Base-by-base conservation (phyloP, 1,140 invertebrate species). In the Zophobas atratus region DNA sequence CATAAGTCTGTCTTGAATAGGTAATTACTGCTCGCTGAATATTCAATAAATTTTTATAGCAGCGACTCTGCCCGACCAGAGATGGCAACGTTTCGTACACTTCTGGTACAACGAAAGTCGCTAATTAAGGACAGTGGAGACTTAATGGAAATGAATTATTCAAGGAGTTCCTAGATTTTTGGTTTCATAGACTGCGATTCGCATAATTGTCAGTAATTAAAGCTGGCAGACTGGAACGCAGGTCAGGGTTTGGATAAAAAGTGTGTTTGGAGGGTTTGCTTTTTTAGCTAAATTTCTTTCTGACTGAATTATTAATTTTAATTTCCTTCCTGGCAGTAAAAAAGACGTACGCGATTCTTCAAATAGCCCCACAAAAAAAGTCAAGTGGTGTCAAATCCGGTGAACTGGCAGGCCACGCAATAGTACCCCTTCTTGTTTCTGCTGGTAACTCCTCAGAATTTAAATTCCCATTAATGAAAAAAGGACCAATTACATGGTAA, bases 1-100 rank as follows among this genome's bases (percentile, higher is more conserved):
- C 76, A 77, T 77, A 77, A 77, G 48, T 77, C 76, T 72, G 38
- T 46, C 46, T 6, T 73, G 76, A 77, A 77, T 77, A 70, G 76
- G 76, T 63, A 77, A 70, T 77, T 77, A 77, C 43, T 38, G 36
- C 6, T 67, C 60, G 38, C 39, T 67, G 38, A 67, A 67, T 41
- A 67, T 67, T 67, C 60, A 67, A 43, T 67, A 67, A 67, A 41
- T 39, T 67, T 43, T 67, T 67, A 41, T 43, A 20, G 20, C 38
- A 32, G 39, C 39, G 3, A 43, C 36, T 60, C 36, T 60, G 6
- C 4, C 39, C 1, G 8, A 1, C 1, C n/a, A 67, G n/a, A 43
- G 43, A 6, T 32, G 20, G 41, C 6, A 36, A 34, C n/a, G 5
- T 1, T 0, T 32, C 38, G 35, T 43, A 4, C 8, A 67, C 43